These are phyloP conservation scores for Aurelia aurita complex sp. Pacific DNA, from an alignment of 30 jellyfish, hydroid and myxozoan species.

Conservation along the genomic window DNA sequence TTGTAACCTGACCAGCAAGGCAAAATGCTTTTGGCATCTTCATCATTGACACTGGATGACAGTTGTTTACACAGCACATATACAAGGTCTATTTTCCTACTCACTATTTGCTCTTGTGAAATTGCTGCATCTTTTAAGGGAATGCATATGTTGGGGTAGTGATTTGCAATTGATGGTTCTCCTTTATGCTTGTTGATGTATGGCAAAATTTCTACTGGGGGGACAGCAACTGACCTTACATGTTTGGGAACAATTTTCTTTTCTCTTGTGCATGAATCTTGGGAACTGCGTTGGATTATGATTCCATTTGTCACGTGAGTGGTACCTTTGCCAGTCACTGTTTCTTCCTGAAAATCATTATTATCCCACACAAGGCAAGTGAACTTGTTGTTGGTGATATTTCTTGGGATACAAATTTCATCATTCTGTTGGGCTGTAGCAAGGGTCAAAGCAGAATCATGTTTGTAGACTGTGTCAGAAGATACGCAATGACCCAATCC, in stretches of 20 bases:
- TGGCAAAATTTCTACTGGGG: constrained; percentile 22
- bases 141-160: background rate
- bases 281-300: constrained; percentile 24
- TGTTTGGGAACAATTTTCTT: constrained; percentile 2
- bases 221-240: constrained; percentile 25
- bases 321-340: constrained; percentile 36
- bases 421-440: constrained; percentile 3
- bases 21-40: constrained; percentile 4
- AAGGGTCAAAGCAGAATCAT: constrained; percentile 38
- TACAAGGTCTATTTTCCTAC: constrained; percentile 11
- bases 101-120: constrained; percentile 4
- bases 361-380: constrained; percentile 49
- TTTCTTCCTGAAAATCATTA: constrained; percentile 67
- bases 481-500: constrained; percentile 53
- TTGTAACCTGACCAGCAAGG: constrained; percentile 83
- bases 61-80: constrained; percentile 1
- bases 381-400: constrained; percentile 2
- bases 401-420: background rate
- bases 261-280: background rate
- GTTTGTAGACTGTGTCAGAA: constrained; percentile 11
- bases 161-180: constrained; percentile 6
- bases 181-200: background rate
- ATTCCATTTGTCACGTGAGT: constrained; percentile 71
- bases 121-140: background rate
- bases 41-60: background rate